A percentile compares a stretch with the other conserved stretches of the same genome.
Conservation (phyloP, 2,113 vertebrate genomes). For the Limanda limanda region DNA sequence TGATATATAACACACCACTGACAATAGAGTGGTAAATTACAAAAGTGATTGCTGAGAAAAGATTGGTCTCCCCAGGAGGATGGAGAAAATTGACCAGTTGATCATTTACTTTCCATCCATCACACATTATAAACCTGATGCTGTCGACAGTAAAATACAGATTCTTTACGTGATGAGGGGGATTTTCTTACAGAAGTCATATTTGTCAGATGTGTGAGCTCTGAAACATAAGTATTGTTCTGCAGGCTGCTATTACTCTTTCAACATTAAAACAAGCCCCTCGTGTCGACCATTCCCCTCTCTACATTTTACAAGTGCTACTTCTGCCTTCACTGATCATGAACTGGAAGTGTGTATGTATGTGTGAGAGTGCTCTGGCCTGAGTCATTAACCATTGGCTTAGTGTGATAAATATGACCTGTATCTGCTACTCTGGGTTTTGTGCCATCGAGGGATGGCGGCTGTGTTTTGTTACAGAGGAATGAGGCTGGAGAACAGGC, state of each 20-base stretch:
- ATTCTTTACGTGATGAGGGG: neutral
- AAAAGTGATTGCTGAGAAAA: too few species aligned
- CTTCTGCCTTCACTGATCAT: slow-evolving; percentile 30
- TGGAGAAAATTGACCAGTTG: too few species aligned
- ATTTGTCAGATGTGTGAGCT: neutral
- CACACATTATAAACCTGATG: too few species aligned
- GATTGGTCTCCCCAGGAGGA: too few species aligned
- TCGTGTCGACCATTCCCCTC: slow-evolving; percentile 9
- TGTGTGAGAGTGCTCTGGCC: slow-evolving; percentile 18
- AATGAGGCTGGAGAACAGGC: slow-evolving; percentile 46
- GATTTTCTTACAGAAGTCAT: neutral
- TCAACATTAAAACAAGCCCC: neutral
- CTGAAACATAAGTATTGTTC: neutral
- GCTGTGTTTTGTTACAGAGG: slow-evolving; percentile 63
- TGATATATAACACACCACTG: too few species aligned
- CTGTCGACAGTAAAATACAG: too few species aligned
- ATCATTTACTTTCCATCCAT: too few species aligned
- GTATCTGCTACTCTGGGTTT: slow-evolving; percentile 57
- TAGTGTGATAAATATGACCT: slow-evolving; percentile 68
- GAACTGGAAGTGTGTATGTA: slow-evolving; percentile 20
- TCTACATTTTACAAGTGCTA: slow-evolving; percentile 32
- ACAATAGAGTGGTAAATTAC: too few species aligned
- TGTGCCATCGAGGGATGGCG: slow-evolving; percentile 65
- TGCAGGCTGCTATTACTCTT: neutral
- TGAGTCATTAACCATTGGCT: slow-evolving; percentile 60